Conservation (phyloP, 2,797 vertebrate genomes). For the Selene dorsalis region DNA sequence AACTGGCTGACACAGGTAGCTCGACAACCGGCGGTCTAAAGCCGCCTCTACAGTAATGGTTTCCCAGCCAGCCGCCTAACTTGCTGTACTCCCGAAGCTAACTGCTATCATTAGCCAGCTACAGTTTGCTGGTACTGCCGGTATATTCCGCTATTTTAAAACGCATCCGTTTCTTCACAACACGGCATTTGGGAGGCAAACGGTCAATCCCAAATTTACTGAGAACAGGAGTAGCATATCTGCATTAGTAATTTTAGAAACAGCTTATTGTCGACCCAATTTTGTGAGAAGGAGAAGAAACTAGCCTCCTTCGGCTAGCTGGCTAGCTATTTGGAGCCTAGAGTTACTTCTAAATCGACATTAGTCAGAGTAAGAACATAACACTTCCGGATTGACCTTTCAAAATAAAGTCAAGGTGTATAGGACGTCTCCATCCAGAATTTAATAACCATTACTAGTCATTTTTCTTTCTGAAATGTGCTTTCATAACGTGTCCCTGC, state of each 20-base stretch:
- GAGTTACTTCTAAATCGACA: constrained; percentile 66
- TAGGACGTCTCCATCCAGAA: rapidly evolving
- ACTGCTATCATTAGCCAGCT: constrained; percentile 69
- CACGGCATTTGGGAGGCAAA: constrained; percentile 41
- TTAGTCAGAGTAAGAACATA: constrained; percentile 34
- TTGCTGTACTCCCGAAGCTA: constrained; percentile 66
- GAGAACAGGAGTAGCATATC: constrained; percentile 24
- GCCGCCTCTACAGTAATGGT: constrained; percentile 74
- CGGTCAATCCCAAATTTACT: constrained; percentile 20
- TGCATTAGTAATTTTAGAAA: constrained; percentile 17
- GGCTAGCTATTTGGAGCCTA: constrained; percentile 75
- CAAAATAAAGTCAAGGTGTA: constrained; percentile 62
- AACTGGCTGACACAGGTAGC: constrained; percentile 57
- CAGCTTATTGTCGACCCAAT: constrained; percentile 57
- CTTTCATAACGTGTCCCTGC: no score
- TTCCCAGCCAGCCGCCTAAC: constrained; percentile 63
- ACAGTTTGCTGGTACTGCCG: constrained; percentile 78
- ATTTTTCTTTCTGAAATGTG: neutral
- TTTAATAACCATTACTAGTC: neutral
- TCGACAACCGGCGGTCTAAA: constrained; percentile 64
- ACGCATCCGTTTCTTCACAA: constrained; percentile 50
- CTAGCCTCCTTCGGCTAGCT: constrained; percentile 77
- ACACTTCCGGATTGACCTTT: constrained; percentile 65
- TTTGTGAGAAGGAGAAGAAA: constrained; percentile 60
- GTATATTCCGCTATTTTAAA: constrained; percentile 68